These are phyloP conservation scores for Lamprologus lemairii DNA, from an alignment of 2,113 vertebrate species.

Conservation along the genomic window DNA sequence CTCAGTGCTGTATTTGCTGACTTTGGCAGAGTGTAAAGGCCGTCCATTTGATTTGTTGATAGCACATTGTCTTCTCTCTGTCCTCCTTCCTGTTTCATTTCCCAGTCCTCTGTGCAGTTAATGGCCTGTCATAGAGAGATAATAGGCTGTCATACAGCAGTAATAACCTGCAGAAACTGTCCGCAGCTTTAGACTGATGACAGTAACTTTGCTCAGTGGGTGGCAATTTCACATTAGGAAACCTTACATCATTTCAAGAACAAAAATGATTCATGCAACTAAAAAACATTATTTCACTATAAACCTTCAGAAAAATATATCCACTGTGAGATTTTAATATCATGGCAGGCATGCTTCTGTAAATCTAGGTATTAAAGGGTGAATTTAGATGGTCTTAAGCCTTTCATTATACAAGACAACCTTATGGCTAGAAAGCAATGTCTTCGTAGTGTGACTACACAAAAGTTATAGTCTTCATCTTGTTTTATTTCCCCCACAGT, in stretches of 20 bases:
- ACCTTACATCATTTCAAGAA: neutral
- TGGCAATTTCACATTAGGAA: conserved; percentile 9
- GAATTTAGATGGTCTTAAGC: neutral
- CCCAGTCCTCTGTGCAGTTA: conserved; percentile 50
- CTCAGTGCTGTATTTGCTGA: neutral
- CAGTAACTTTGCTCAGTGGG: neutral
- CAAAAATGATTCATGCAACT: neutral
- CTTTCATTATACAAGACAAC: neutral
- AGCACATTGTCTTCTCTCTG: conserved; percentile 36
- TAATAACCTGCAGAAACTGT: conserved; percentile 51
- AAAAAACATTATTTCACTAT: neutral
- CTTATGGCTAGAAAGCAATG: neutral
- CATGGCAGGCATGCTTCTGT: neutral
- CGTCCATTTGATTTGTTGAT: conserved; percentile 58
- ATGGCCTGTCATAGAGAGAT: conserved; percentile 61
- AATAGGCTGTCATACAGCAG: conserved; percentile 54
- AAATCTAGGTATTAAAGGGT: neutral
- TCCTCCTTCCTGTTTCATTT: conserved; percentile 56
- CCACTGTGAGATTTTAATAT: neutral
- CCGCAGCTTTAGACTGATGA: conserved; percentile 25
- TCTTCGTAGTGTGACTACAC: neutral
- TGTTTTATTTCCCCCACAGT: neutral
- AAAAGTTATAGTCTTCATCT: neutral
- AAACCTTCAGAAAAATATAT: neutral
- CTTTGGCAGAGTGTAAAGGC: conserved; percentile 7